Base-by-base conservation (phyloP, 2,888 invertebrate genomes). In the Spialia ferax region DNA sequence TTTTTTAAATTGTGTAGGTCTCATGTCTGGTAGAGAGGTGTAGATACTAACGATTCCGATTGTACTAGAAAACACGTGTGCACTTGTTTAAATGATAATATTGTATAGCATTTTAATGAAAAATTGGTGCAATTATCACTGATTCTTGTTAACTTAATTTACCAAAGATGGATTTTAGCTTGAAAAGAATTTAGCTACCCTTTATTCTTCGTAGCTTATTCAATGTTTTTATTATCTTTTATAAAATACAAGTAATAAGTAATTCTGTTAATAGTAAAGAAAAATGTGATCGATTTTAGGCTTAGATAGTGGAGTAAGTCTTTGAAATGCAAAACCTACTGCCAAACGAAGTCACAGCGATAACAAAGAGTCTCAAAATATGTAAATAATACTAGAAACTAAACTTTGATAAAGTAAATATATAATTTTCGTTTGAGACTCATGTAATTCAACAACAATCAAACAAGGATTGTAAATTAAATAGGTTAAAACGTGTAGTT, bases 151-250 rank as follows among this genome's bases (percentile, higher is more conserved):
- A 85, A 89, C 85, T 86, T 88, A 87, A 87, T 90, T 56, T 90
- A 92, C 93, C 92, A 93, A 93, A 92, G 92, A 92, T 87, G 88
- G 86, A 86, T 85, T 84, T 80, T 84, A 85, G 83, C 79, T 80
- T 81, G 79, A 84, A 81, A 83, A 82, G 82, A 79, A 74, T 79
- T 77, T 59, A 80, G 78, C 82, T 81, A 77, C 85, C 87, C 86
- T 86, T 35, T 86, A 82, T 83, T 86, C 83, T 85, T 83, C 81
- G 84, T 90, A 89, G 88, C 87, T 86, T 89, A 83, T 85, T 84
- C 87, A 86, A 88, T 85, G 84, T 90, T 91, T 35, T 91, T 91
- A 54, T 87, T 91, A 91, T 88, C 85, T 91, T 92, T 91, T 91
- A 86, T 91, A 89, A 87, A 87, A 86, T 83, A 48, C 20, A 23